A percentile compares a stretch with the other conserved stretches of the same genome.
These are phyloP conservation scores for Dasyprocta punctata DNA, from an alignment of 2,113 vertebrate genomes.

Conservation along the genomic window DNA sequence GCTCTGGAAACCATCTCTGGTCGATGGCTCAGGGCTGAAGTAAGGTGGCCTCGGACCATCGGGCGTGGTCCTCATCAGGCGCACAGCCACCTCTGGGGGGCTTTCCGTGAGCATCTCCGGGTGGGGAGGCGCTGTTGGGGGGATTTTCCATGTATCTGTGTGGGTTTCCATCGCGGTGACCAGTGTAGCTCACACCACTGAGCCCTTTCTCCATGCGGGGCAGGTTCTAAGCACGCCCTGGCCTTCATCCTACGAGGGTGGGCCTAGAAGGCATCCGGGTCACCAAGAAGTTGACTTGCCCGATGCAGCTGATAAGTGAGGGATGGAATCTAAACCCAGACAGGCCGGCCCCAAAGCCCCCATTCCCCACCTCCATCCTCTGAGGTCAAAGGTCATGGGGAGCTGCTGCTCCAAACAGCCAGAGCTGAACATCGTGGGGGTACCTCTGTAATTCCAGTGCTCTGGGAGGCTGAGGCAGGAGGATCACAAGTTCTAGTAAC, in stretches of 20 bases:
- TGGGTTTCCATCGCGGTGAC: rapidly evolving
- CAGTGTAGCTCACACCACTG: not conserved
- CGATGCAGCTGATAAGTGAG: not conserved
- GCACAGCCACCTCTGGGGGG: not conserved
- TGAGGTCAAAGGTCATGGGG: not conserved
- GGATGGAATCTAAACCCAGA: not conserved
- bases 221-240: not conserved
- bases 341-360: not conserved
- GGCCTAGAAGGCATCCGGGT: not conserved
- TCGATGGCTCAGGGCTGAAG: not conserved
- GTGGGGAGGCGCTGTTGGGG: not conserved
- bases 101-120: not conserved
- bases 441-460: not conserved
- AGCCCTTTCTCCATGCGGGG: not conserved
- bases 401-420: not conserved
- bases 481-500: not conserved
- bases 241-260: too few species aligned
- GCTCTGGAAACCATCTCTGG: not conserved
- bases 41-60: not conserved
- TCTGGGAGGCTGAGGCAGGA: not conserved
- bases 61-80: not conserved
- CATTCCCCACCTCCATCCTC: not conserved
- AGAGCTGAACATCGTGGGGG: not conserved
- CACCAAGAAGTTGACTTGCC: not conserved
- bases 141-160: not conserved